These are phyloP conservation scores for Argya squamiceps DNA, from an alignment of 2,797 vertebrate species.

Conservation along the genomic window DNA sequence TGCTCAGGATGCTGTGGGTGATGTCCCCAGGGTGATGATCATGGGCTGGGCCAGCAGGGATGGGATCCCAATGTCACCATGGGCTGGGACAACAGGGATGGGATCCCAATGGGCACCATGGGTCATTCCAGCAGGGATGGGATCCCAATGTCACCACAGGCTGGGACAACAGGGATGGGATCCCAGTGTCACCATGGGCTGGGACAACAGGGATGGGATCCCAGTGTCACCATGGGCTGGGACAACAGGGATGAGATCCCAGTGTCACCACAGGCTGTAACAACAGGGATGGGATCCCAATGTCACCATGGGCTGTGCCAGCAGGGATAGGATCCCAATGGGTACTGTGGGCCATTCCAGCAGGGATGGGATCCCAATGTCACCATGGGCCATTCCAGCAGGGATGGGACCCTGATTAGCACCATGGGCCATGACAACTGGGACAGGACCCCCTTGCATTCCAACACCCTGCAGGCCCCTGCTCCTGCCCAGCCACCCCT, in stretches of 20 bases:
- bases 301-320: neutral
- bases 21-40: neutral
- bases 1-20: rapidly evolving
- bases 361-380: too few relatives aligned
- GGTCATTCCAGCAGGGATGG: rapidly evolving
- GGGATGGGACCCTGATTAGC: neutral
- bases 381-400: rapidly evolving
- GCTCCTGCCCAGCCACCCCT: neutral
- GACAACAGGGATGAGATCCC: neutral
- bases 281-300: neutral
- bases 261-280: neutral
- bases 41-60: rapidly evolving
- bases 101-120: neutral
- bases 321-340: rapidly evolving
- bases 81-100: rapidly evolving
- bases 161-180: neutral
- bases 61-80: rapidly evolving
- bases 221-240: rapidly evolving
- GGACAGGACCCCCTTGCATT: too few relatives aligned
- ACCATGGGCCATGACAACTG: rapidly evolving
- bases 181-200: rapidly evolving
- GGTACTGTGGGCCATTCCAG: neutral
- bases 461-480: neutral
- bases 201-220: rapidly evolving
- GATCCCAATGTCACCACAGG: neutral